phyloP scores from a whole-genome alignment of 2,888 invertebrate genomes.

The Tholera decimalis region DNA sequence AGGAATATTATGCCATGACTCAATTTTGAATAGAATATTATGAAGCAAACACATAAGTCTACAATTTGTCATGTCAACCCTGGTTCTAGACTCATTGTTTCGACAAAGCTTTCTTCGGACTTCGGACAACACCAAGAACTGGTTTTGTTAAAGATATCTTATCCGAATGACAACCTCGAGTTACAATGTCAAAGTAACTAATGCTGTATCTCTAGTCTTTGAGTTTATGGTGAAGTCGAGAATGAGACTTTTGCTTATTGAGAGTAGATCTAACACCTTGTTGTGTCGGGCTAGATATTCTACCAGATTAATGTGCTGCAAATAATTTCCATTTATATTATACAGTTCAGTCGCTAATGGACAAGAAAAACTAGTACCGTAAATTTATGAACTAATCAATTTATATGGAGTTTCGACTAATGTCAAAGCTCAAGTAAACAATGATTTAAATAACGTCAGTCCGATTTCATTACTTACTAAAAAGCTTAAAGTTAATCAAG shows the following conservation, averaged over 20 bases:
- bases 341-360: no score
- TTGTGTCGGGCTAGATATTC: no score
- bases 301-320: no score
- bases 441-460: background rate
- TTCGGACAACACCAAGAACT: constrained; percentile 36
- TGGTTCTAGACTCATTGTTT: constrained; percentile 22
- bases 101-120: constrained; percentile 52
- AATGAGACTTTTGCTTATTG: constrained; percentile 26
- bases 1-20: background rate
- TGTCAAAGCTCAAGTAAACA: constrained; percentile 8
- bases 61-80: constrained; percentile 16
- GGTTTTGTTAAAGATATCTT: constrained; percentile 44
- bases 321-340: no score
- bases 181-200: constrained; percentile 46
- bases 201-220: constrained; percentile 26
- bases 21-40: constrained; percentile 5
- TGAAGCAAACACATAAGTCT: constrained; percentile 7
- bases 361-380: no score
- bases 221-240: constrained; percentile 27
- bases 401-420: background rate
- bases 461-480: constrained; percentile 6
- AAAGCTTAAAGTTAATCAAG: constrained; percentile 32
- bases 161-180: constrained; percentile 21
- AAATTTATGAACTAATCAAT: no score
- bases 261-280: background rate